Base-by-base conservation (phyloP, 2,113 vertebrate genomes). In the Calypte anna region DNA sequence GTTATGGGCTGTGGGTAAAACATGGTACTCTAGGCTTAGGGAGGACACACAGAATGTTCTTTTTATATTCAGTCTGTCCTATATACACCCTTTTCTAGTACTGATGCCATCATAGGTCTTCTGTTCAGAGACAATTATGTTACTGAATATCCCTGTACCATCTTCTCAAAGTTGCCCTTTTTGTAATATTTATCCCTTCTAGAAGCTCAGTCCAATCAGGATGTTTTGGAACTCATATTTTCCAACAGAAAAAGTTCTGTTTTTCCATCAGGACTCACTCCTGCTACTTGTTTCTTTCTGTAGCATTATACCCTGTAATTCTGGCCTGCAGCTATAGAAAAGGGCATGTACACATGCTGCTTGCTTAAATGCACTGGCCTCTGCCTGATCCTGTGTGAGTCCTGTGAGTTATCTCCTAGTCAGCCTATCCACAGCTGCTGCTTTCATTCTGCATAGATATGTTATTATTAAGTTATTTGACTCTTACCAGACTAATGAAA, bases 311-410 rank as follows among this genome's bases (percentile, higher is more conserved):
- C 2, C 7, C 9, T 40, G 2, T 40, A 54, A 83, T 77, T 76
- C 67, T 81, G 38, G 2, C 44, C 24, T 30, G 19, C 18, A 77
- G 13, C 12, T 84, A 9, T 38, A 33, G 38, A 76, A 82, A 80
- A 38, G 10, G 12, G 15, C 50, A 8, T 0, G 0, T 20, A 67
- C 3, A 6, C 9, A 44, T 51, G 17, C 4, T 54, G 8, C 20
- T 83, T 76, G 14, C 23, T 44, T 58, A 73, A 64, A 81, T 81
- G 19, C 15, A 14, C 40, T 40, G 7, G 3, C 30, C 7, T 85
- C 55, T 74, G 33, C 7, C 44, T 73, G 21, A 50, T 64, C 13
- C 11, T 20, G 15, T 68, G 15, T 51, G 44, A 86, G 17, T 66
- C 16, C 14, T 70, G 30, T 77, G 40, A 59, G 10, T 51, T 43